Evolutionary conservation across 1,140 invertebrate species (phyloP).

Genomic region (Drosophila tristis): DNA sequence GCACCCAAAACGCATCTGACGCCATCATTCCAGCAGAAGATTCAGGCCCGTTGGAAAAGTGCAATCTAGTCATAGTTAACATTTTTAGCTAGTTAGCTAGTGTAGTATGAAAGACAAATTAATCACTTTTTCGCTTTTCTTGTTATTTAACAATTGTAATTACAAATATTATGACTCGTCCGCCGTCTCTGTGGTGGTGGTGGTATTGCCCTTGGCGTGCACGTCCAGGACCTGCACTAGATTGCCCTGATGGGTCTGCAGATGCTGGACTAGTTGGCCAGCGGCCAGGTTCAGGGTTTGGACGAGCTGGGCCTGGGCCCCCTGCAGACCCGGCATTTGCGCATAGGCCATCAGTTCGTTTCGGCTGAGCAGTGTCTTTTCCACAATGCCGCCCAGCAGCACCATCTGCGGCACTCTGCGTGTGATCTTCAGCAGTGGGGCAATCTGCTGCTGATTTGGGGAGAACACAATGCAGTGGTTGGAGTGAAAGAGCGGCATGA

Average conservation of each 20-base stretch:
- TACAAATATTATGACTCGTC: constrained; percentile 35
- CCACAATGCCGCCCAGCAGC: constrained; percentile 88
- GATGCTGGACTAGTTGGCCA: constrained; percentile 86
- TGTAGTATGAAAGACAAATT: constrained; percentile 70
- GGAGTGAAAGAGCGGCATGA: constrained; percentile 86
- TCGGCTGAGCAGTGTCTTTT: constrained; percentile 87
- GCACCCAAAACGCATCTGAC: constrained; percentile 33
- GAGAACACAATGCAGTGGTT: constrained; percentile 88
- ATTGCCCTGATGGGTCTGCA: constrained; percentile 88
- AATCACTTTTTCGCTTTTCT: constrained; percentile 47
- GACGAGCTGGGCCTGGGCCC: constrained; percentile 87
- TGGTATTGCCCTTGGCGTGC: constrained; percentile 82
- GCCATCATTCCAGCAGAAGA: constrained; percentile 77
- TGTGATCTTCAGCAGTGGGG: constrained; percentile 86
- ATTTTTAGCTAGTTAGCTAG: constrained; percentile 39
- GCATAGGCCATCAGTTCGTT: constrained; percentile 88
- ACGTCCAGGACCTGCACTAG: constrained; percentile 87
- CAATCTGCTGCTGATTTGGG: constrained; percentile 85
- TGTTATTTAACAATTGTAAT: constrained; percentile 43
- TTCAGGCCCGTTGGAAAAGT: constrained; percentile 76
- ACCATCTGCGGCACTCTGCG: constrained; percentile 87
- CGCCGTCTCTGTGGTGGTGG: constrained; percentile 51
- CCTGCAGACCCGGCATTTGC: constrained; percentile 86
- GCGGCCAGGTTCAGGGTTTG: constrained; percentile 87
- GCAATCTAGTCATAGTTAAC: constrained; percentile 74